A percentile compares a stretch with the other conserved stretches of the same genome.
phyloP scores from a whole-genome alignment of 2,113 vertebrate genomes.

The Psilopogon haemacephalus region DNA sequence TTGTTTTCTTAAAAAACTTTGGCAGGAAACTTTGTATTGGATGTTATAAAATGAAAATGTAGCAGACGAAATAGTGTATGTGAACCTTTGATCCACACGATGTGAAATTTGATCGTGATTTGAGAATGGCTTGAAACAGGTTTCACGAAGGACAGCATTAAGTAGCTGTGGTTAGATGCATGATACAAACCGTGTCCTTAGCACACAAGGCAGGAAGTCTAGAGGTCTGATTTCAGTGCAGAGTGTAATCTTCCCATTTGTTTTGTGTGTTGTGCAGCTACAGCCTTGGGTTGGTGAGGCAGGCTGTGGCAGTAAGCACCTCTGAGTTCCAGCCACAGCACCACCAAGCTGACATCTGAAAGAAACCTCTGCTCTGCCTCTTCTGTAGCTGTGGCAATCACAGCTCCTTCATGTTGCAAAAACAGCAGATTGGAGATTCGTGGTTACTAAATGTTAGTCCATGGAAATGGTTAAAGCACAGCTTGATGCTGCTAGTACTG shows the following conservation, averaged over 20 bases:
- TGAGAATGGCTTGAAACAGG: background rate
- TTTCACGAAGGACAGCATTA: background rate
- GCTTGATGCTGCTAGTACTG: background rate
- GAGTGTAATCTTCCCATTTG: background rate
- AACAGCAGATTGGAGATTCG: background rate
- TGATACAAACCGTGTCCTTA: background rate
- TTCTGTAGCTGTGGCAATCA: background rate
- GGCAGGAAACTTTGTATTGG: background rate
- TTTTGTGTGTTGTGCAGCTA: background rate
- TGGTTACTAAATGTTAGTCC: background rate
- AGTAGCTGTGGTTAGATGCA: background rate
- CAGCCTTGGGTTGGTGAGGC: background rate
- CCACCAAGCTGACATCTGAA: background rate
- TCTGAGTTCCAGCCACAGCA: background rate
- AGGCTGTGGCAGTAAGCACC: background rate
- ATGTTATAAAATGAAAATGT: constrained; percentile 1
- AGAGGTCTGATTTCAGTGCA: background rate
- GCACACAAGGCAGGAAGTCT: background rate
- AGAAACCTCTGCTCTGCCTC: background rate
- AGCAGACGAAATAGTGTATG: background rate
- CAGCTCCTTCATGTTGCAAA: background rate
- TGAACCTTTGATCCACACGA: background rate
- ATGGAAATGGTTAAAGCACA: background rate
- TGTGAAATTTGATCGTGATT: background rate
- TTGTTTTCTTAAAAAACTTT: background rate